These are phyloP conservation scores for Cottoperca gobio DNA, from an alignment of 2,797 vertebrate genomes.

Conservation along the genomic window DNA sequence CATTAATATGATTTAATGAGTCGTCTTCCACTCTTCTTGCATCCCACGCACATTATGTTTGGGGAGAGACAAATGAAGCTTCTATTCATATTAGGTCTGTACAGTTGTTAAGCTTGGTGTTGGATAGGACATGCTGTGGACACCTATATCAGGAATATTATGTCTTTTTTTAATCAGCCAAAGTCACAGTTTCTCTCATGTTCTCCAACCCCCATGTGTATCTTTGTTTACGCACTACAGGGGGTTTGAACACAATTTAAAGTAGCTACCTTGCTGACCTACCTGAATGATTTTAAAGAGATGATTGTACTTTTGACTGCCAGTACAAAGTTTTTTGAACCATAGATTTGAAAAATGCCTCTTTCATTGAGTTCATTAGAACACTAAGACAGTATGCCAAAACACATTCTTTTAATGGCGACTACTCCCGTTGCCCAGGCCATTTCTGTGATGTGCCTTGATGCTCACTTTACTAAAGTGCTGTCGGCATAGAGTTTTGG, in stretches of 20 bases:
- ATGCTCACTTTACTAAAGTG: slow-evolving; percentile 62
- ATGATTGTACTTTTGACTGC: slow-evolving; percentile 17
- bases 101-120: slow-evolving; percentile 2
- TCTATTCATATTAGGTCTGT: slow-evolving; percentile 38
- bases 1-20: slow-evolving; percentile 39
- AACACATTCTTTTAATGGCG: slow-evolving; percentile 68
- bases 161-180: not conserved
- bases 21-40: slow-evolving; percentile 17
- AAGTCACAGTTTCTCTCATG: not conserved
- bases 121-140: slow-evolving; percentile 4
- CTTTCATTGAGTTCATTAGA: slow-evolving; percentile 62
- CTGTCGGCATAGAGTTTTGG: slow-evolving; percentile 47
- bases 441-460: slow-evolving; percentile 69
- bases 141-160: not conserved
- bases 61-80: slow-evolving; percentile 25
- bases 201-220: not conserved
- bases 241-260: not conserved
- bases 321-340: slow-evolving; percentile 4
- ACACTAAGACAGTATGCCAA: slow-evolving; percentile 46
- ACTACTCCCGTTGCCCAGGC: slow-evolving; percentile 55
- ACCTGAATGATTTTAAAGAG: not conserved
- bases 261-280: not conserved
- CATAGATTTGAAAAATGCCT: slow-evolving; percentile 39
- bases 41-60: slow-evolving; percentile 46
- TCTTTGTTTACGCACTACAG: not conserved